Base-by-base conservation (phyloP, 2,113 vertebrate genomes). In the Urocolius indicus region DNA sequence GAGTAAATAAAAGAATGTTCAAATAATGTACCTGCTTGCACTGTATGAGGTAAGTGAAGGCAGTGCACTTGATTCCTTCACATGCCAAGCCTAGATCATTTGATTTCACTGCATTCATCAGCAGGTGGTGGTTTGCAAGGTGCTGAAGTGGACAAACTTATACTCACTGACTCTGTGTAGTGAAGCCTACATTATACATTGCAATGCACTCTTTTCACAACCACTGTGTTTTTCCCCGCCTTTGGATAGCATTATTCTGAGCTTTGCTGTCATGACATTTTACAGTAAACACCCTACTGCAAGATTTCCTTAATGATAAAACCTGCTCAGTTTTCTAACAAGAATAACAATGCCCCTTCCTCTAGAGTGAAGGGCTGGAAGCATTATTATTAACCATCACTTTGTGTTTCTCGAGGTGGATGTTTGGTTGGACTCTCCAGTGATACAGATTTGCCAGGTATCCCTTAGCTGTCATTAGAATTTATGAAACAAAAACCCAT, bases 381-480 rank as follows among this genome's bases (percentile, higher is more conserved):
- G 84, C 76, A 49, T 12, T 45, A 13, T 67, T 87, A 72, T 65
- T 89, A 55, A 55, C 32, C 3, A 13, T 26, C n/a, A 14, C 68
- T 82, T 84, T 65, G 65, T 57, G 34, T 92, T 94, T 68, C 66
- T 87, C 69, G 30, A 92, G 52, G 80, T 0, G 0, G 36, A 57
- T 82, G 74, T 87, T 94, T 78, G 91, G 84, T 77, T 71, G 72
- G 69, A 11, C 29, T 91, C 69, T 71, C 43, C 22, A 16, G 61
- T 34, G 66, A 46, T 75, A 87, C 30, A 68, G 45, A 41, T 97
- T 94, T 82, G 19, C 69, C 7, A 55, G 74, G 77, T 76, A 61
- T 94, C 74, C 89, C 87, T 79, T 81, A 87, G 91, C 94, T 92
- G 73, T 61, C 91, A 84, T 77, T 61, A 90, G 65, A 90, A 84